Evolutionary conservation across 2,888 invertebrate genomes (phyloP).

Genomic region (Rhingia campestris): DNA sequence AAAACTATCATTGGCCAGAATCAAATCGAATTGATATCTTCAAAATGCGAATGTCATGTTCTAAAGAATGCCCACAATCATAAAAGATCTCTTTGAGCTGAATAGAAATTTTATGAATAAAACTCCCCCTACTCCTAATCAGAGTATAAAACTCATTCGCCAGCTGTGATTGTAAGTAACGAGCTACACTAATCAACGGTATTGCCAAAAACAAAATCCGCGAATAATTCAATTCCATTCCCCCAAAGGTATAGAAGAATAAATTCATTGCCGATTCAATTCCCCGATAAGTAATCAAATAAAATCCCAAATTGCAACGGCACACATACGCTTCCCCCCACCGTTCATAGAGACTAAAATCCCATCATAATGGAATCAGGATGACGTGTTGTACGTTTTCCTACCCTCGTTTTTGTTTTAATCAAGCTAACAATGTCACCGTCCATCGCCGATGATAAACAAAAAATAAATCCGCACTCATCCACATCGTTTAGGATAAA

Average conservation of each 20-base stretch:
- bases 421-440: conserved; percentile 55
- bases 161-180: background rate
- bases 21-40: no score
- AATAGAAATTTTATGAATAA: no score
- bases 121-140: no score
- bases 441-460: conserved; percentile 24
- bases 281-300: conserved; percentile 52
- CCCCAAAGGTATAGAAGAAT: background rate
- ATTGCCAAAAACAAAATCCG: conserved; percentile 11
- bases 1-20: no score
- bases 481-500: conserved; percentile 59
- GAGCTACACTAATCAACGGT: conserved; percentile 6
- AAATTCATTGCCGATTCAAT: conserved; percentile 26
- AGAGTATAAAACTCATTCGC: no score
- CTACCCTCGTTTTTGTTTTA: conserved; percentile 39
- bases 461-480: conserved; percentile 36
- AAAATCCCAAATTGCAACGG: conserved; percentile 25
- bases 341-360: conserved; percentile 1
- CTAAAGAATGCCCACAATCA: no score
- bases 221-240: conserved; percentile 18
- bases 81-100: no score
- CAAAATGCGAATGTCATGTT: no score
- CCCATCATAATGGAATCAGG: conserved; percentile 61
- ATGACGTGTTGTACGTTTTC: conserved; percentile 47
- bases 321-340: conserved; percentile 1